Evolutionary conservation across 2,888 invertebrate species (phyloP), one percentile per base, ranked within the genome.

Genomic region (Piscicola geometra): DNA sequence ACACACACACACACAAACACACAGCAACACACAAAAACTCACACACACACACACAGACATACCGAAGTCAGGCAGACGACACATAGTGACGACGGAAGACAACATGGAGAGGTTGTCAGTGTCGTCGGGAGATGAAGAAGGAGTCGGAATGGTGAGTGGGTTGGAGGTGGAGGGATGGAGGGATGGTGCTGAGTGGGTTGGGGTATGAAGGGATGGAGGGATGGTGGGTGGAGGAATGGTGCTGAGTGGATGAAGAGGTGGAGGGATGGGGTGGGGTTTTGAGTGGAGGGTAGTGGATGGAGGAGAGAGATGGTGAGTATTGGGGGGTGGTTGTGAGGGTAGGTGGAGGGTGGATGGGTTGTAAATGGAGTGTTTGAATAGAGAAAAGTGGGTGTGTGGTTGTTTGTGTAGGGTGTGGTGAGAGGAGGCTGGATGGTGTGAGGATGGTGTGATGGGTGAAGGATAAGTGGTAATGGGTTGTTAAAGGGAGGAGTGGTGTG

Each of bases 41-140:
- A 56, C 60, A 56, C n/a, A 56, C 60, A 18, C 25, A 56, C 60
- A 56, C 25, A 56, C 60, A 56, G 60, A 21, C n/a, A 56, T n/a
- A 56, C 60, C 60, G n/a, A 56, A 56, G 25, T 56, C 60, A 56
- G 60, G 60, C 60, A 56, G 25, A 25, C 60, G 60, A 15, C 60
- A 56, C 60, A 56, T 56, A 15, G 60, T 56, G 60, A 56, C 60
- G 25, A 56, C 21, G 25, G 60, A 56, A 56, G 60, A 56, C 25
- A 25, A 9, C 3, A 25, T 5, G n/a, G 60, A 56, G 25, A 56
- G 60, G n/a, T 56, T 56, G 60, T 56, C 60, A 56, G n/a, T 56
- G n/a, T 25, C 60, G 25, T 56, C 60, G 21, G 60, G 25, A 56
- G 60, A 56, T 56, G 60, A 56, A 21, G 60, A 21, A 5, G 60